Percentiles rank a stretch among this genome's conserved stretches.
phyloP scores from a whole-genome alignment of 2,797 vertebrate genomes.

The Ctenochaetus hawaiiensis region DNA sequence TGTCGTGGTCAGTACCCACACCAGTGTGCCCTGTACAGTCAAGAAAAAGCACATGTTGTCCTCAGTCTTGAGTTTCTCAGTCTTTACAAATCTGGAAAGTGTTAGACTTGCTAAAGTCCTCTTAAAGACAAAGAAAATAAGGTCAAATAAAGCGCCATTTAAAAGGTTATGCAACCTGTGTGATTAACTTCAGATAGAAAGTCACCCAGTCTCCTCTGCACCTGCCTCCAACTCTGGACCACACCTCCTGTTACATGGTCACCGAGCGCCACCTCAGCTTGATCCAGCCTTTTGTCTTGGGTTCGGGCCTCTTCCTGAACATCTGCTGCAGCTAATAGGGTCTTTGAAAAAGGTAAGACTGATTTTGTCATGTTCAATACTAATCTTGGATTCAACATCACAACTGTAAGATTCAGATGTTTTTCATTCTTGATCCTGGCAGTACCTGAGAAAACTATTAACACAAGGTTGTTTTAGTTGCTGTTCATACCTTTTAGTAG shows the following conservation, averaged over 20 bases:
- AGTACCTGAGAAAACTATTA: not conserved
- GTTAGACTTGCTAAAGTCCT: not conserved
- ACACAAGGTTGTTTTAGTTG: not conserved
- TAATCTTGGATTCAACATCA: not conserved
- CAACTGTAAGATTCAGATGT: not conserved
- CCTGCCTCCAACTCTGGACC: constrained; percentile 81
- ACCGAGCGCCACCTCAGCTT: constrained; percentile 75
- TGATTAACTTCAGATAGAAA: constrained; percentile 68
- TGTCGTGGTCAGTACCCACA: constrained; percentile 83
- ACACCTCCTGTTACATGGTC: constrained; percentile 84
- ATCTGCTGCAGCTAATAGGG: constrained; percentile 39
- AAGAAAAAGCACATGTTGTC: not conserved
- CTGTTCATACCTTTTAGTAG: not conserved
- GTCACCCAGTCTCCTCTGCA: constrained; percentile 75
- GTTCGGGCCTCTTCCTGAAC: constrained; percentile 23
- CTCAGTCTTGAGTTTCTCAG: not conserved
- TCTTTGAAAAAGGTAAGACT: constrained; percentile 46
- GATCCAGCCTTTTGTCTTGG: constrained; percentile 57
- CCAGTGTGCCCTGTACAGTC: constrained; percentile 42
- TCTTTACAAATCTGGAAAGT: not conserved
- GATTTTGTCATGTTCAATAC: not conserved
- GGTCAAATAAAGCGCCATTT: not conserved
- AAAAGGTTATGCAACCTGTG: not conserved
- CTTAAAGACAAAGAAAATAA: not conserved
- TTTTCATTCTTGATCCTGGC: not conserved